Evolutionary conservation across 2,113 vertebrate genomes (phyloP).

Genomic region (Xenopus borealis): DNA sequence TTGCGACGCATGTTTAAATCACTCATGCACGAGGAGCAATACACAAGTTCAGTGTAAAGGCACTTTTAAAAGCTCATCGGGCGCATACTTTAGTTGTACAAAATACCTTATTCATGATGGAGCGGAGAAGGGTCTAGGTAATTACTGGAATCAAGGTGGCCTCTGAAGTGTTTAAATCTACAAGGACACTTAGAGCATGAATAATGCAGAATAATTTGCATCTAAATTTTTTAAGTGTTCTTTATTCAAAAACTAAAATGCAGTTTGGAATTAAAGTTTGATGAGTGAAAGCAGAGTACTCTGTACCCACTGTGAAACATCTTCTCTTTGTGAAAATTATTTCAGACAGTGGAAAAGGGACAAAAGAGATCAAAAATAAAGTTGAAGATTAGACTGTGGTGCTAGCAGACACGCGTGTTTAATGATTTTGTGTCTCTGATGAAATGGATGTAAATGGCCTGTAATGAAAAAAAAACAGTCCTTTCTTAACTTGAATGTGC

Average conservation of each 20-base stretch:
- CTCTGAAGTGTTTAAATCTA: conserved; percentile 99
- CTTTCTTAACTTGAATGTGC: too few relatives aligned
- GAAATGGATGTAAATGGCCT: conserved; percentile 45
- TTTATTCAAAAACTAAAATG: conserved; percentile 96
- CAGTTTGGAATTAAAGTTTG: conserved; percentile 97
- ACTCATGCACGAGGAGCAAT: conserved; percentile 92
- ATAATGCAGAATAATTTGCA: conserved; percentile 99
- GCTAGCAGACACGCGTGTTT: conserved; percentile 55
- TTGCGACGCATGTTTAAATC: conserved; percentile 81
- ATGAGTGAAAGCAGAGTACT: conserved; percentile 92
- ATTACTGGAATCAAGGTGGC: conserved; percentile 99
- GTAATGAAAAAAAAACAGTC: too few relatives aligned
- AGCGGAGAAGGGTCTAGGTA: conserved; percentile 91
- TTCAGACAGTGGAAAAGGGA: conserved; percentile 84
- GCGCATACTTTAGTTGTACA: conserved; percentile 91
- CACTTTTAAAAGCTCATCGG: conserved; percentile 98
- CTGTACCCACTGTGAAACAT: conserved; percentile 73
- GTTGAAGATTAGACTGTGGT: conserved; percentile 57
- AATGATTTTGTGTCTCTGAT: conserved; percentile 50
- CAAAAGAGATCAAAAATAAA: conserved; percentile 69
- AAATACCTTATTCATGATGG: conserved; percentile 99
- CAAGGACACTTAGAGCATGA: conserved; percentile 95
- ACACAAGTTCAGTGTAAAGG: conserved; percentile 93
- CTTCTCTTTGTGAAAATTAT: conserved; percentile 90
- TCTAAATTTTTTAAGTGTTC: conserved; percentile 99